Percentiles rank a stretch among this genome's conserved stretches.
Evolutionary conservation across 1,140 invertebrate genomes (phyloP).

Genomic region (Sinella curviseta): DNA sequence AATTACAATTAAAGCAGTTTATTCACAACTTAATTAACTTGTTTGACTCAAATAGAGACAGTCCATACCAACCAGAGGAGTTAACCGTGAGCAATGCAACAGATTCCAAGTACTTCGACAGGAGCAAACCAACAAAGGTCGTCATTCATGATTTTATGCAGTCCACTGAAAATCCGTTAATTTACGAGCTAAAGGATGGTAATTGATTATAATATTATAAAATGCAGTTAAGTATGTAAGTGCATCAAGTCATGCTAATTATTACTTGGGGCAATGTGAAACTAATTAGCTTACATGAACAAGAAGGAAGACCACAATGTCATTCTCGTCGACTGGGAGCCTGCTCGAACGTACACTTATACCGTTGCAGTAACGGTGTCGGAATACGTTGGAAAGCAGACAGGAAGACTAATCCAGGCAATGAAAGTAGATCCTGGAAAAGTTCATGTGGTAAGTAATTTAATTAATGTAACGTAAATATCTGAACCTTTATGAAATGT

Average conservation of each 20-base stretch:
- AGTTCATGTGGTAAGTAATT: constrained; percentile 55
- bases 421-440: constrained; percentile 37
- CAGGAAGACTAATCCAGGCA: constrained; percentile 48
- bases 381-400: constrained; percentile 49
- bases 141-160: constrained; percentile 38
- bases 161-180: constrained; percentile 1
- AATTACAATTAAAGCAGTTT: too few relatives aligned
- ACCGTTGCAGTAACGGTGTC: constrained; percentile 51
- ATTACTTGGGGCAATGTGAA: not conserved
- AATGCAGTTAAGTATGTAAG: not conserved
- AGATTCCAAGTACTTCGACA: constrained; percentile 3
- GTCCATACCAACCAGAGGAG: not conserved
- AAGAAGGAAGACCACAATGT: constrained; percentile 49
- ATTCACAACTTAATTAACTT: not conserved
- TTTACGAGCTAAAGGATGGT: constrained; percentile 30
- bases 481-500: too few relatives aligned
- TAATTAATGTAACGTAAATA: too few relatives aligned
- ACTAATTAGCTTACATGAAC: not conserved
- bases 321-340: constrained; percentile 51
- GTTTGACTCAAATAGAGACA: not conserved
- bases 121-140: constrained; percentile 25
- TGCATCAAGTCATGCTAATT: not conserved
- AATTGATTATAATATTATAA: not conserved
- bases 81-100: constrained; percentile 11
- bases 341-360: constrained; percentile 50